Conservation (phyloP, 2,888 invertebrate species). For the Neoitamus cyanurus region DNA sequence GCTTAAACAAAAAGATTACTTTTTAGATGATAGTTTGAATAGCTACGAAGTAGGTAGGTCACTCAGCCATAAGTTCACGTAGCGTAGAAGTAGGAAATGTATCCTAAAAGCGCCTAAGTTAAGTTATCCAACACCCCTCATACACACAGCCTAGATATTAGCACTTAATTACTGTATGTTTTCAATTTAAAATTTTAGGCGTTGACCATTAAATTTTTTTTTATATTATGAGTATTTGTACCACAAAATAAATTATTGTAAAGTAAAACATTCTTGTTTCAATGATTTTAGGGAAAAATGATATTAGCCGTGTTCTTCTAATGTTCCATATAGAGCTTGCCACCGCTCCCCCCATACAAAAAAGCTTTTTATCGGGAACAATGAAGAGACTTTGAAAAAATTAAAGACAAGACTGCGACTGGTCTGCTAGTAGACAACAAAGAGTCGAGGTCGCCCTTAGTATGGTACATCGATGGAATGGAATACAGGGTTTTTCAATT, state of each 20-base stretch:
- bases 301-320: too few species aligned
- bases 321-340: too few species aligned
- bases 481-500: too few species aligned
- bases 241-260: constrained; percentile 14
- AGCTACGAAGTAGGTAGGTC: not conserved
- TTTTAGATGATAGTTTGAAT: not conserved
- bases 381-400: too few species aligned
- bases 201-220: not conserved
- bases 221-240: not conserved
- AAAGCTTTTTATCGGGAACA: too few species aligned
- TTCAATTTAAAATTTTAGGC: constrained; percentile 2
- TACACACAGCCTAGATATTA: not conserved
- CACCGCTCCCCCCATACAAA: too few species aligned
- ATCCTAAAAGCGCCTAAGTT: not conserved
- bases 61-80: constrained; percentile 39
- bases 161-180: not conserved
- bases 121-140: not conserved
- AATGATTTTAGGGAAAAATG: too few species aligned
- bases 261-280: not conserved
- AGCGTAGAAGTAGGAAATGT: not conserved
- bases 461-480: too few species aligned
- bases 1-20: not conserved
- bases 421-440: too few species aligned
- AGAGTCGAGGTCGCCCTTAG: too few species aligned
- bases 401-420: too few species aligned